phyloP scores from a whole-genome alignment of 2,797 vertebrate species.

The Poecilia velifera region DNA sequence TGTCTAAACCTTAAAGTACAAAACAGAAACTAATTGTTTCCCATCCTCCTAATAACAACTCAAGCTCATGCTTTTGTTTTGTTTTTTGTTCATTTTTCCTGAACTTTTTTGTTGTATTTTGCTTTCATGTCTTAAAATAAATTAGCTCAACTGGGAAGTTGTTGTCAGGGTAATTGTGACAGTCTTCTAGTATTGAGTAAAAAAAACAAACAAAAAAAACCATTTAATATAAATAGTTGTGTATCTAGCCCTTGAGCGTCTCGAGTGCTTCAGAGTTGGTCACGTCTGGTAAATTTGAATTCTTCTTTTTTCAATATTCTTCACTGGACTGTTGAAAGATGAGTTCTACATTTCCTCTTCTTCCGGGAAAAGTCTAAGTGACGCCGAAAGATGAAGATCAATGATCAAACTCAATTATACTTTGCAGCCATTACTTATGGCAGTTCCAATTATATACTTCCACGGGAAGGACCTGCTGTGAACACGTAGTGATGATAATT shows the following conservation, averaged over 20 bases:
- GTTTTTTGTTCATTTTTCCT: neutral
- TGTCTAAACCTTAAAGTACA: neutral
- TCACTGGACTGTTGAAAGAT: slow-evolving; percentile 39
- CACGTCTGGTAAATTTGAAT: slow-evolving; percentile 12
- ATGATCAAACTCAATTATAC: slow-evolving; percentile 59
- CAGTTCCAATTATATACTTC: slow-evolving; percentile 45
- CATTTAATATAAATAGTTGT: neutral
- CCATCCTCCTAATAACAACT: neutral
- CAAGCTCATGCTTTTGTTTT: neutral
- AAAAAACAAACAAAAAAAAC: neutral
- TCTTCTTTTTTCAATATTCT: slow-evolving; percentile 13
- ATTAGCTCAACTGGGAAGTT: neutral
- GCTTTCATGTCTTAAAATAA: neutral
- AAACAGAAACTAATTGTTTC: neutral
- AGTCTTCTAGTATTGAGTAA: neutral
- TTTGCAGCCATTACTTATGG: slow-evolving; percentile 40
- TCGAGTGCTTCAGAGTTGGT: neutral
- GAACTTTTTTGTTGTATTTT: neutral
- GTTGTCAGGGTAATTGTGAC: neutral
- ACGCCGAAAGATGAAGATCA: slow-evolving; percentile 53
- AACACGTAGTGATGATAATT: slow-evolving; percentile 48
- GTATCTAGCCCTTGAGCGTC: neutral
- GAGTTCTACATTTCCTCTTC: slow-evolving; percentile 31
- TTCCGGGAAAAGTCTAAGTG: slow-evolving; percentile 45
- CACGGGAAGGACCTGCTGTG: slow-evolving; percentile 21